phyloP scores from a whole-genome alignment of 2,888 invertebrate species.

The Crossocerus cetratus region DNA sequence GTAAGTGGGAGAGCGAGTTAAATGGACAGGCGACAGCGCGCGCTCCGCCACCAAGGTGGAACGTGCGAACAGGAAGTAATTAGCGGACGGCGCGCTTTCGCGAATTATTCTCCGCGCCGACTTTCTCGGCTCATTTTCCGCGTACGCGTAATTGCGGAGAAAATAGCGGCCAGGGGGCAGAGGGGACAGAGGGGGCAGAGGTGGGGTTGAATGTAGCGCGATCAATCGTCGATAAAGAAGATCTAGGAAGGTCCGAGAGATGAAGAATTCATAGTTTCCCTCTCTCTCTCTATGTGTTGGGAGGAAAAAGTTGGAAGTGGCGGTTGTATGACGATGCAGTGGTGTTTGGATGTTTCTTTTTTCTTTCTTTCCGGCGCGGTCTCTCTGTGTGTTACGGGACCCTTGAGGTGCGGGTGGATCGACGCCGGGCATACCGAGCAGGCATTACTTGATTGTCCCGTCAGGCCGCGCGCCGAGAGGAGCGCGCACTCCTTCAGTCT shows the following conservation, averaged over 20 bases:
- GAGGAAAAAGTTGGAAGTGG: slow-evolving; percentile 18
- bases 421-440: slow-evolving; percentile 72
- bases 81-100: slow-evolving; percentile 55
- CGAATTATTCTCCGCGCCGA: slow-evolving; percentile 54
- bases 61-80: slow-evolving; percentile 61
- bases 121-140: slow-evolving; percentile 61
- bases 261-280: slow-evolving; percentile 55
- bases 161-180: slow-evolving; percentile 53
- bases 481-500: slow-evolving; percentile 17
- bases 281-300: too few species aligned
- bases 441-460: slow-evolving; percentile 76
- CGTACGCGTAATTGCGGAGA: slow-evolving; percentile 60
- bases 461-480: slow-evolving; percentile 27
- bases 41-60: slow-evolving; percentile 4
- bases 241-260: slow-evolving; percentile 17
- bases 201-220: background rate
- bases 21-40: too few species aligned
- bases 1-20: too few species aligned
- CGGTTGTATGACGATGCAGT: slow-evolving; percentile 13
- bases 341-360: slow-evolving; percentile 47
- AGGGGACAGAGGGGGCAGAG: background rate
- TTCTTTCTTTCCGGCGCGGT: slow-evolving; percentile 42
- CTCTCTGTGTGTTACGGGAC: slow-evolving; percentile 68
- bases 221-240: slow-evolving; percentile 17
- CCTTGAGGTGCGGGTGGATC: slow-evolving; percentile 66